Conservation (phyloP, 2,797 vertebrate genomes). For the Meriones psammophilus region DNA sequence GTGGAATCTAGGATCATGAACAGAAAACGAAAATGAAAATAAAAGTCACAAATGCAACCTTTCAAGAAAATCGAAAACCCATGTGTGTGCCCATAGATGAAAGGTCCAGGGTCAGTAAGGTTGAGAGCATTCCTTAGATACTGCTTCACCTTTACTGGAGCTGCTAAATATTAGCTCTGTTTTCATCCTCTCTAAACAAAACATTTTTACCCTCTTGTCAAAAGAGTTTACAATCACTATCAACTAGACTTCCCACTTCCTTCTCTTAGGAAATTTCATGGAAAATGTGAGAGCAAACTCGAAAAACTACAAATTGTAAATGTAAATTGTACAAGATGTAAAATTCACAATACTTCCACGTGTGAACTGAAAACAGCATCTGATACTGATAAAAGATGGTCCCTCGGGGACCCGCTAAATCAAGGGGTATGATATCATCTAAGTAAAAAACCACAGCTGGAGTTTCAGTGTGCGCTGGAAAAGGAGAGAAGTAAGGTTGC, state of each 20-base stretch:
- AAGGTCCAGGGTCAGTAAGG: constrained; percentile 32
- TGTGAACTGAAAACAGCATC: not conserved
- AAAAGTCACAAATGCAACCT: not conserved
- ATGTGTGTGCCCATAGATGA: not conserved
- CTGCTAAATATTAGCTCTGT: constrained; percentile 20
- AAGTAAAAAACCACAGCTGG: not conserved
- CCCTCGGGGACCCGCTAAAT: not conserved
- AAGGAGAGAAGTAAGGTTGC: not conserved
- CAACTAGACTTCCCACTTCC: constrained; percentile 23
- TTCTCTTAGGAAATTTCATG: constrained; percentile 49
- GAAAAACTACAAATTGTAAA: constrained; percentile 17
- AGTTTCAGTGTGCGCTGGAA: constrained; percentile 1
- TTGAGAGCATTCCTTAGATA: constrained; percentile 39
- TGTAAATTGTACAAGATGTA: constrained; percentile 1
- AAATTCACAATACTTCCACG: constrained; percentile 60
- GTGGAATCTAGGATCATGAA: not conserved
- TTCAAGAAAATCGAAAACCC: constrained; percentile 42
- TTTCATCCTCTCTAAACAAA: constrained; percentile 29
- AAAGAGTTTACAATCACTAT: constrained; percentile 1
- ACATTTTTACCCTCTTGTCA: not conserved
- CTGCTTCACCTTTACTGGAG: not conserved
- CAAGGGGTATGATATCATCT: not conserved
- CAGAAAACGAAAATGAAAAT: not conserved
- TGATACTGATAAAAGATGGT: not conserved
- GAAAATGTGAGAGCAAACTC: constrained; percentile 25